Evolutionary conservation across 1,140 invertebrate genomes (phyloP).

Genomic region (Ephestia elutella): DNA sequence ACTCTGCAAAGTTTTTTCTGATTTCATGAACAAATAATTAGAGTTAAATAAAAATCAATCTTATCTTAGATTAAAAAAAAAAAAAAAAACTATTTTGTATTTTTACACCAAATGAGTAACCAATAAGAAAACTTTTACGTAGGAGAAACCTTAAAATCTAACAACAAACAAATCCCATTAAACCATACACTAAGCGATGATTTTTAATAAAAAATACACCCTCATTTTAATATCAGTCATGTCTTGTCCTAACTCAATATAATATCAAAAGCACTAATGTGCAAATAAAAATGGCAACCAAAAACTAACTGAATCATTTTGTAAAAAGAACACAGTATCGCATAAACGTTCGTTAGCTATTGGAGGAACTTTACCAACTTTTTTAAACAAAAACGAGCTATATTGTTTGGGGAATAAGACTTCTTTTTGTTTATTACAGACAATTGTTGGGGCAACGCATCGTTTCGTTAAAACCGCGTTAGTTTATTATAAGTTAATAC

Average conservation of each 20-base stretch:
- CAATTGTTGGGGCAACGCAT: constrained; percentile 34
- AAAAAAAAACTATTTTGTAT: too few species aligned
- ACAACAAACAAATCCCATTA: constrained; percentile 44
- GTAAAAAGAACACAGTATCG: background rate
- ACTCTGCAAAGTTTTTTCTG: too few species aligned
- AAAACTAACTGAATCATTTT: constrained; percentile 13
- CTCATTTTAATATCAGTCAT: constrained; percentile 52
- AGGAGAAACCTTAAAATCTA: background rate
- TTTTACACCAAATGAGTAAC: too few species aligned
- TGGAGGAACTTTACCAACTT: background rate
- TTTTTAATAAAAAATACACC: constrained; percentile 67
- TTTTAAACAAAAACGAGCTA: background rate
- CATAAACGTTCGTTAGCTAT: background rate
- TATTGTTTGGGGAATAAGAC: background rate
- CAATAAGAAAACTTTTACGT: too few species aligned
- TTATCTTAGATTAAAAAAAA: too few species aligned
- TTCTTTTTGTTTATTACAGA: constrained; percentile 17
- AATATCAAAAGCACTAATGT: constrained; percentile 15
- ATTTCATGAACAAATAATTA: too few species aligned
- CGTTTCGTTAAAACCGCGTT: constrained; percentile 49
- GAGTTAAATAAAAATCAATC: too few species aligned
- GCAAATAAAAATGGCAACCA: background rate
- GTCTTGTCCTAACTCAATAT: constrained; percentile 30
- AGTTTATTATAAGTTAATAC: constrained; percentile 71
- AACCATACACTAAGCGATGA: constrained; percentile 49